phyloP scores from a whole-genome alignment of 35 echinoderm and acorn worm species.

The Ophioderma brevispina region DNA sequence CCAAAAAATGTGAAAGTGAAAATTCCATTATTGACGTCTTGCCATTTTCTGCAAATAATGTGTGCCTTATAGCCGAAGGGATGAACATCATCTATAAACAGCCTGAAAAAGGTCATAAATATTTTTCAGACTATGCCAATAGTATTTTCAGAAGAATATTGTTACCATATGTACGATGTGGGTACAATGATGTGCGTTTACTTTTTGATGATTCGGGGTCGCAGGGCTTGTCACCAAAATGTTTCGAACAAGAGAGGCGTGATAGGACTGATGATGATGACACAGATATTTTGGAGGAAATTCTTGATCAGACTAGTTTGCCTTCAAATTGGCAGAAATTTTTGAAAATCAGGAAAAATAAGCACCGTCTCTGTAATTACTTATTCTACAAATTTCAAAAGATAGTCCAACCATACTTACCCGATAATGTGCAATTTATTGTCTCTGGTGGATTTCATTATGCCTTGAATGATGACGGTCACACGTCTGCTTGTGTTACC shows the following conservation, averaged over 20 bases:
- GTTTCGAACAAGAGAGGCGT: slow-evolving; percentile 30
- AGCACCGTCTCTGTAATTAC: slow-evolving; percentile 27
- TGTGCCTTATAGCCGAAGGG: slow-evolving; percentile 29
- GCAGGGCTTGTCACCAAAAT: slow-evolving; percentile 54
- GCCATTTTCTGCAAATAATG: not conserved
- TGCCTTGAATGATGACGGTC: not conserved
- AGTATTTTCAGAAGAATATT: slow-evolving; percentile 30
- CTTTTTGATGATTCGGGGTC: slow-evolving; percentile 55
- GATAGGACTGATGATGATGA: slow-evolving; percentile 30
- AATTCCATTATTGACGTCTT: no score
- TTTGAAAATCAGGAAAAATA: slow-evolving; percentile 24
- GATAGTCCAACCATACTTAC: not conserved
- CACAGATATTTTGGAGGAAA: not conserved
- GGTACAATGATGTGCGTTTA: slow-evolving; percentile 55
- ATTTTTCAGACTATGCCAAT: slow-evolving; percentile 49
- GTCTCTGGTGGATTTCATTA: slow-evolving; percentile 40
- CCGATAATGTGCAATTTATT: slow-evolving; percentile 16
- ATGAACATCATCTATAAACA: slow-evolving; percentile 59
- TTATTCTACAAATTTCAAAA: slow-evolving; percentile 16
- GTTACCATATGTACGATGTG: slow-evolving; percentile 10
- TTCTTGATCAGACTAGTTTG: slow-evolving; percentile 18
- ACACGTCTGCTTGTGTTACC: no score
- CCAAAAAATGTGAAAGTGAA: not conserved
- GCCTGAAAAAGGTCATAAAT: slow-evolving; percentile 24
- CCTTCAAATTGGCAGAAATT: slow-evolving; percentile 40